Base-by-base conservation (phyloP, 2,888 invertebrate genomes). In the Salpingus planirostris region DNA sequence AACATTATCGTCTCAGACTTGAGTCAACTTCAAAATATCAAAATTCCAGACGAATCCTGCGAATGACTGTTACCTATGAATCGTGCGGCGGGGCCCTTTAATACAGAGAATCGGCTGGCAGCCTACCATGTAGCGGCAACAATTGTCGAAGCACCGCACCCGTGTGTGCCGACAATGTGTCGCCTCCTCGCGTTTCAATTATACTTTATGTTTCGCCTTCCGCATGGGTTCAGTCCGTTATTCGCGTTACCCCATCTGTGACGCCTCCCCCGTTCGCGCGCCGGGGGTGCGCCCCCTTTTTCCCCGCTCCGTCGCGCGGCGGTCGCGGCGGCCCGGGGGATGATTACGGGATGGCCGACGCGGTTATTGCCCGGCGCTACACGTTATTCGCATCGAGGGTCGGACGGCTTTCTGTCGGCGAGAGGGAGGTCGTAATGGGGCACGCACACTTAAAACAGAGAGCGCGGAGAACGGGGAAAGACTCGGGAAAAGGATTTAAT, bases 121-220 rank as follows among this genome's bases (percentile, higher is more conserved):
- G 28, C 33, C 24, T 22, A 27, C 33, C 38, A 37, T 40, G 40
- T 40, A 42, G 34, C 41, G 36, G 31, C 37, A 39, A 43, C 43
- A 43, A 46, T 46, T 40, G 46, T 40, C 36, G 33, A 37, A 37
- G 31, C 38, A 27, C 41, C 33, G 33, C 40, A 34, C 33, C 40
- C 28, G 31, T 30, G 27, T 30, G 34, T 36, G 31, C 29, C 36
- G 44, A 49, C 47, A 50, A 44, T 50, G 50, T 51, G 51, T 52
- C 49, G 50, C 50, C 44, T 49, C 43, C 49, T 52, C 50, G 51
- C 54, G 48, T 56, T 57, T 53, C 55, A 57, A 58, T 58, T 58
- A 57, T 56, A 56, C 49, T 57, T 56, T 55, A 52, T 55, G 56
- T 54, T 54, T 54, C 54, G 55, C 56, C 56, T 57, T 57, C 55